These are phyloP conservation scores for Proteles cristata DNA, from an alignment of 2,113 vertebrate species.

Conservation along the genomic window DNA sequence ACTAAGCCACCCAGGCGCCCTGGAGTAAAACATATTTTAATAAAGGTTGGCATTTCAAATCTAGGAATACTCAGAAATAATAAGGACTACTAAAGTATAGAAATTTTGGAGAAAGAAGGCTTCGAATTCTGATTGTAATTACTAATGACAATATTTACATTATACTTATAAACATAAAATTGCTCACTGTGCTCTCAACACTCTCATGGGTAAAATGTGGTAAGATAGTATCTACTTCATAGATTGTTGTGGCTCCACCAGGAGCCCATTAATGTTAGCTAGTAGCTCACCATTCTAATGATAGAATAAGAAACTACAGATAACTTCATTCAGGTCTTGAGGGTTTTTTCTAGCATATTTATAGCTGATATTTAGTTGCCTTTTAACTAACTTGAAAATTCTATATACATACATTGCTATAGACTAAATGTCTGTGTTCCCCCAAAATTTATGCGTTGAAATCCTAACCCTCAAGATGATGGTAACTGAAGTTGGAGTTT, in stretches of 20 bases:
- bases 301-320: neutral
- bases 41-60: constrained; percentile 38
- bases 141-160: neutral
- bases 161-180: neutral
- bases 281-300: neutral
- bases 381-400: neutral
- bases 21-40: constrained; percentile 11
- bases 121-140: constrained; percentile 3
- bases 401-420: neutral
- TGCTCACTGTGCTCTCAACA: neutral
- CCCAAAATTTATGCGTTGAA: neutral
- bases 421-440: neutral
- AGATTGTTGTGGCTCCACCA: neutral
- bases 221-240: neutral
- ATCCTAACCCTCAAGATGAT: neutral
- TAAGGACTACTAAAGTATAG: neutral
- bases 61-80: constrained; percentile 3
- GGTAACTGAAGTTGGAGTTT: neutral
- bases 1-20: no score
- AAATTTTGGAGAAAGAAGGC: constrained; percentile 31
- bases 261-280: neutral
- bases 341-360: neutral
- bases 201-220: neutral
- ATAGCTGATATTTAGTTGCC: neutral
- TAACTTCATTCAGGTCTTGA: neutral